Conservation (phyloP, 2,113 vertebrate species). For the Dicaeum eximium region DNA sequence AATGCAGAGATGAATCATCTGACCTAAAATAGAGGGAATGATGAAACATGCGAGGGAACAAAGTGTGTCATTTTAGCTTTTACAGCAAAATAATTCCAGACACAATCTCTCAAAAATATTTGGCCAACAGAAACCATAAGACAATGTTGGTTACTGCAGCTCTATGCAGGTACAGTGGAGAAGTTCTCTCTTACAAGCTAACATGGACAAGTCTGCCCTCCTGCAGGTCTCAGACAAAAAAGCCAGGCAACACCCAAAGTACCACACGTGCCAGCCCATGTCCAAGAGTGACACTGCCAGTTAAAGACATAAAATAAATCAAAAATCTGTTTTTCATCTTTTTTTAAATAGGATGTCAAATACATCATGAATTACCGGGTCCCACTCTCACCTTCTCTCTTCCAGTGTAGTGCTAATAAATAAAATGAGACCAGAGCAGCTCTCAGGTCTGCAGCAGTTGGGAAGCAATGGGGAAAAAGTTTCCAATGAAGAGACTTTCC, state of each 20-base stretch:
- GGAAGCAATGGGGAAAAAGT: neutral
- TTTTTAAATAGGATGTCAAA: neutral
- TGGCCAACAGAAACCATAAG: neutral
- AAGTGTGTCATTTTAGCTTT: slow-evolving; percentile 43
- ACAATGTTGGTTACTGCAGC: neutral
- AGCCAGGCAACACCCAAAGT: neutral
- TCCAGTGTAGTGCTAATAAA: neutral
- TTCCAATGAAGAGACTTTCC: neutral
- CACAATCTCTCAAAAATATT: neutral
- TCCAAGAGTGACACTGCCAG: neutral
- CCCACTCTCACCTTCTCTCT: neutral
- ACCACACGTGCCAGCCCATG: neutral
- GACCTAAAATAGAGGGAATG: slow-evolving; percentile 39
- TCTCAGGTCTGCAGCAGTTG: neutral
- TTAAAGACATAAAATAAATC: neutral
- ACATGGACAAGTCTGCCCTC: neutral
- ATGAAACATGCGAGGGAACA: slow-evolving; percentile 23
- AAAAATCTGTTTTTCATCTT: neutral
- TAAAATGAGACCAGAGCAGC: neutral
- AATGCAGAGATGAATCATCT: slow-evolving; percentile 61
- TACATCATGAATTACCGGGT: neutral
- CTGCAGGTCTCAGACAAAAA: neutral
- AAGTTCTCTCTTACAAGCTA: neutral
- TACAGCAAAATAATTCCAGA: slow-evolving; percentile 21
- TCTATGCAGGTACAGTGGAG: neutral